Evolutionary conservation across 2,113 vertebrate species (phyloP).

Genomic region (Blennius ocellaris): DNA sequence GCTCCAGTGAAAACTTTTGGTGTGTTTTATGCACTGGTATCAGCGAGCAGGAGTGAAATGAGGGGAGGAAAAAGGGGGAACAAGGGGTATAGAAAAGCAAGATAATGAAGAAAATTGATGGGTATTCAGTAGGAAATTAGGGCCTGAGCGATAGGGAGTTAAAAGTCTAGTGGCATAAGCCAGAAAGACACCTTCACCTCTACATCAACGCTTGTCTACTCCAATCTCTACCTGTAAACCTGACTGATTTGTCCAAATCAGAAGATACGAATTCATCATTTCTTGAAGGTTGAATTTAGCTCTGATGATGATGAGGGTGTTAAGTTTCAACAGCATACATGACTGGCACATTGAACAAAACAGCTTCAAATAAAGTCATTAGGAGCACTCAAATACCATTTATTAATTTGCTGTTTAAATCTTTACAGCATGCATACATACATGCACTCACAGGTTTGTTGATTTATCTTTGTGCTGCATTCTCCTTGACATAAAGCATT

Average conservation of each 20-base stretch:
- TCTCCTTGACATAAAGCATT: too few species aligned
- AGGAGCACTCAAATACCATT: conserved; percentile 79
- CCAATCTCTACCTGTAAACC: conserved; percentile 84
- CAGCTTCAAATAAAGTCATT: conserved; percentile 93
- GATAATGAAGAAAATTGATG: conserved; percentile 43
- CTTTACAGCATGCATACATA: conserved; percentile 32
- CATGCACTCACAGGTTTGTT: conserved; percentile 25
- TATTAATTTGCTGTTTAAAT: conserved; percentile 59
- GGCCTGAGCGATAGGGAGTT: conserved; percentile 1
- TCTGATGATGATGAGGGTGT: conserved; percentile 81
- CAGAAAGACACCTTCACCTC: conserved; percentile 19
- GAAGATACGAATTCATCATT: conserved; percentile 76
- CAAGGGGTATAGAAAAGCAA: conserved; percentile 22
- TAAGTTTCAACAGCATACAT: conserved; percentile 85
- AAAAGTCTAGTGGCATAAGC: neutral
- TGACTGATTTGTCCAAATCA: conserved; percentile 86
- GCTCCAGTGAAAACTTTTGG: conserved; percentile 97
- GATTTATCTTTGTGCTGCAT: too few species aligned
- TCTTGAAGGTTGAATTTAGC: conserved; percentile 76
- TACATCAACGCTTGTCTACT: neutral
- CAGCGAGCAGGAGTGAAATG: conserved; percentile 68
- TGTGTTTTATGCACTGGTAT: conserved; percentile 91
- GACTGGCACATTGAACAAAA: conserved; percentile 92
- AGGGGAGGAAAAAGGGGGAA: conserved; percentile 3
- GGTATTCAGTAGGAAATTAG: conserved; percentile 33